Evolutionary conservation across 1,140 invertebrate species (phyloP), one percentile per base, ranked within the genome.

Genomic region (Lysiphlebus fabarum): DNA sequence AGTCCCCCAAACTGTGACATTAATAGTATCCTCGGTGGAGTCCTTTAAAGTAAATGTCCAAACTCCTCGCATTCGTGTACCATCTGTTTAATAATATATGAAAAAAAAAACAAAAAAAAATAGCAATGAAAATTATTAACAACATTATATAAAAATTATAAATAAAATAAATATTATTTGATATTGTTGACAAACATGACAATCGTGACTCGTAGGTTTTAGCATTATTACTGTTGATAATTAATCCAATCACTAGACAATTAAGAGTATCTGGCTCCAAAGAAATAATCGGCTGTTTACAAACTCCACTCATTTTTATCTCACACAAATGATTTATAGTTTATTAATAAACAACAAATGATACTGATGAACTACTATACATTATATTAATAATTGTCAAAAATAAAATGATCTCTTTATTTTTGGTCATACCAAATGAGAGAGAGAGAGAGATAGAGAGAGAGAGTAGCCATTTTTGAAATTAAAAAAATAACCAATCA

Each of bases 21-120:
- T 89, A 41, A 88, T 86, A 33, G 84, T 85, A 70, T 89, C 85
- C 4, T 82, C 66, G 6, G 82, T 72, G 7, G 86, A 86, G 80
- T 89, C 88, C 56, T 87, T 74, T 7, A 90, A 58, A 2, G 86
- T 89, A 66, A 89, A 88, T 61, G 84, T 85, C 82, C 85, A 88
- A 38, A 90, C 87, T 5, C 78, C 81, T 63, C 82, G 74, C 40
- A 77, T 74, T 50, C 81, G 80, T 0, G 61, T 56, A 53, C 65
- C 68, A 65, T 66, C 71, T 71, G 7, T 44, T 36, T 36, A 44
- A 33, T 6, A 44, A 45, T 10, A 49, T 53, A 6, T 40, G n/a
- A n/a, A n/a, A 12, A 7, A 41, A 40, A 49, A 36, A 37, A 37
- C 2, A 56, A 55, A 44, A 4, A n/a, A 12, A 1, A 55, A 36